Evolutionary conservation across 2,113 vertebrate genomes (phyloP), one percentile per base, ranked within the genome.

Genomic region (Semicossyphus pulcher): DNA sequence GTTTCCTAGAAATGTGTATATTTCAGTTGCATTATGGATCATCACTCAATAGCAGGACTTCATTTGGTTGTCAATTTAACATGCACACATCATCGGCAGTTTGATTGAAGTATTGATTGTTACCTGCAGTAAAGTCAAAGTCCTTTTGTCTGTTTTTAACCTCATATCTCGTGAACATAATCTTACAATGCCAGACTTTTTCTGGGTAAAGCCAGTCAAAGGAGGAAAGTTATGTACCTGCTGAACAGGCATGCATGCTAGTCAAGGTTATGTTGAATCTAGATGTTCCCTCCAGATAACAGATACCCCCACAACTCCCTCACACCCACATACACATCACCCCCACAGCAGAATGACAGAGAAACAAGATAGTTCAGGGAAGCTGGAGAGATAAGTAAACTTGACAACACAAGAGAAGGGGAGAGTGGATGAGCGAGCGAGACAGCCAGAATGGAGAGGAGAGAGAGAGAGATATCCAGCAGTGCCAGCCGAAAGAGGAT

Each of bases 401-500:
- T 66, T 84, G 80, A 84, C 74, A 77, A 86, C 45, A 76, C 36
- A 66, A 52, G 57, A 57, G 76, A 52, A 52, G 48, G 60, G 36
- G 44, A 57, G 51, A 67, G 41, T 10, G 49, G 23, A 18, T 52
- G 57, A 66, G 42, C 42, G 25, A 72, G 45, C 66, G 31, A 78
- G 68, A 66, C 52, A 72, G 51, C 15, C 45, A 64, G 57, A 69
- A 44, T 32, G 31, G 47, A 57, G 61, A 42, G 36, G 42, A 42
- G 41, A 47, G 31, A 28, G 37, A 28, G 68, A 54, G 60, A 64
- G 77, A 73, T 73, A 78, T 72, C 80, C 59, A 69, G 57, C 86
- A 73, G 73, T 58, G 86, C 75, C 82, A 81, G 78, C 47, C 49
- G 41, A 80, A 80, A 83, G 81, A 79, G 86, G 88, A 89, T 89